Conservation (phyloP, 2,888 invertebrate genomes). For the Galeopsomyia nigrocyanea region DNA sequence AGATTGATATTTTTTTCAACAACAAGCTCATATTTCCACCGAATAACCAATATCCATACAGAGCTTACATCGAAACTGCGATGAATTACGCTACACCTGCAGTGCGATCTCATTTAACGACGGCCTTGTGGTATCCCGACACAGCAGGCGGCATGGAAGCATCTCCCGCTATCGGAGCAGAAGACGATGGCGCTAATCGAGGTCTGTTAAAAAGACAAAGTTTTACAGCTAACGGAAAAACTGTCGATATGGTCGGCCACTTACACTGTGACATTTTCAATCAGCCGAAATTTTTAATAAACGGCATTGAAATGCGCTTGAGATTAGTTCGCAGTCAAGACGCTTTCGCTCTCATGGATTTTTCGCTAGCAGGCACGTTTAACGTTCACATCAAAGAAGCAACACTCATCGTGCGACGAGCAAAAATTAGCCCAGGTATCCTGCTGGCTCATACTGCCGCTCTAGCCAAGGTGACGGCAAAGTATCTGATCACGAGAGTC, state of each 20-base stretch:
- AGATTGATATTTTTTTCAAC: conserved; percentile 54
- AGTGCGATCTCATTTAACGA: conserved; percentile 49
- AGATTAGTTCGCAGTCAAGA: conserved; percentile 48
- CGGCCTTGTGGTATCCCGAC: conserved; percentile 39
- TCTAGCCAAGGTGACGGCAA: conserved; percentile 51
- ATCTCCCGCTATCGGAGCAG: neutral
- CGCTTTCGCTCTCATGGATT: too few species aligned
- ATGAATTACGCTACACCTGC: conserved; percentile 48
- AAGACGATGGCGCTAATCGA: neutral
- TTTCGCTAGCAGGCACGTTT: too few species aligned
- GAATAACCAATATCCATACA: conserved; percentile 53
- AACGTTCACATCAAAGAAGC: conserved; percentile 19
- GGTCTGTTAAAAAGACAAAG: neutral
- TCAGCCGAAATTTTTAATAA: conserved; percentile 50
- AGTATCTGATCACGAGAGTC: conserved; percentile 50
- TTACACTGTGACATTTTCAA: too few species aligned
- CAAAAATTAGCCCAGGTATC: conserved; percentile 51
- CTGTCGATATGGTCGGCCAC: conserved; percentile 30
- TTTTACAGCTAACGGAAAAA: neutral
- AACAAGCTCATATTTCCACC: conserved; percentile 53
- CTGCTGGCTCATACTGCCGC: conserved; percentile 52
- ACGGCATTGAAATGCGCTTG: conserved; percentile 50
- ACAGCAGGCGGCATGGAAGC: conserved; percentile 5
- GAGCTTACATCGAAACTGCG: conserved; percentile 53
- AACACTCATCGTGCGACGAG: conserved; percentile 50